Percentiles rank a stretch among this genome's conserved stretches.
Evolutionary conservation across 1,140 invertebrate species (phyloP).

Genomic region (Drosophila triauraria): DNA sequence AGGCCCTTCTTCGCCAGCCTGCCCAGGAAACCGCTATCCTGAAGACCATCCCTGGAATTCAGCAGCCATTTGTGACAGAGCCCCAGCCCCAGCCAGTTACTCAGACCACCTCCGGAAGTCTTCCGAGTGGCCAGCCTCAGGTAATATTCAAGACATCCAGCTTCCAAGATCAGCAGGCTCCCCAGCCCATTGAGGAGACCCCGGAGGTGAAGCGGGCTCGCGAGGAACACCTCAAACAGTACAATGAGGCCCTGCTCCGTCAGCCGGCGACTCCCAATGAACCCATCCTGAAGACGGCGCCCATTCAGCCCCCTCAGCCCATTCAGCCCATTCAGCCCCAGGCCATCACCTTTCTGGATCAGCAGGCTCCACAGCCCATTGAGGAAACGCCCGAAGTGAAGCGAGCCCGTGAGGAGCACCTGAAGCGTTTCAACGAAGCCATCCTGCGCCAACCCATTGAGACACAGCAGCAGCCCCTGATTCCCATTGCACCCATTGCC

Average conservation of each 20-base stretch:
- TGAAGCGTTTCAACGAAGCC: conserved; percentile 66
- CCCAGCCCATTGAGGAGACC: conserved; percentile 54
- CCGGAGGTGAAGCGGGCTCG: conserved; percentile 63
- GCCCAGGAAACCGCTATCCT: conserved; percentile 5
- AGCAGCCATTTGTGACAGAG: conserved; percentile 13
- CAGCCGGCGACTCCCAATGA: conserved; percentile 19
- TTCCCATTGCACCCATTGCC: conserved; percentile 15
- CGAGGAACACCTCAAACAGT: conserved; percentile 70
- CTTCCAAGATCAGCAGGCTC: conserved; percentile 27
- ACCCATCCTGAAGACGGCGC: conserved; percentile 32
- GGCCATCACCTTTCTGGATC: conserved; percentile 1
- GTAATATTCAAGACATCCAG: neutral
- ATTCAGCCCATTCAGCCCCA: neutral
- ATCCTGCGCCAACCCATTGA: conserved; percentile 37
- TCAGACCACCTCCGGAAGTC: conserved; percentile 1
- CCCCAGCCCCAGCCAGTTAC: conserved; percentile 4
- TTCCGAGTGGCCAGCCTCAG: conserved; percentile 3
- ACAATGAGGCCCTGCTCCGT: conserved; percentile 53
- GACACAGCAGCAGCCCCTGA: conserved; percentile 25
- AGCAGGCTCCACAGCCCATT: conserved; percentile 14
- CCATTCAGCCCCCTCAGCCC: conserved; percentile 26
- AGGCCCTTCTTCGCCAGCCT: conserved; percentile 47
- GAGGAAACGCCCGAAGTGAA: conserved; percentile 72
- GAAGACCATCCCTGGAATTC: conserved; percentile 29
- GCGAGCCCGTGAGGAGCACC: conserved; percentile 68